Conservation (phyloP, 2,888 invertebrate species). For the Hybos culiciformis region DNA sequence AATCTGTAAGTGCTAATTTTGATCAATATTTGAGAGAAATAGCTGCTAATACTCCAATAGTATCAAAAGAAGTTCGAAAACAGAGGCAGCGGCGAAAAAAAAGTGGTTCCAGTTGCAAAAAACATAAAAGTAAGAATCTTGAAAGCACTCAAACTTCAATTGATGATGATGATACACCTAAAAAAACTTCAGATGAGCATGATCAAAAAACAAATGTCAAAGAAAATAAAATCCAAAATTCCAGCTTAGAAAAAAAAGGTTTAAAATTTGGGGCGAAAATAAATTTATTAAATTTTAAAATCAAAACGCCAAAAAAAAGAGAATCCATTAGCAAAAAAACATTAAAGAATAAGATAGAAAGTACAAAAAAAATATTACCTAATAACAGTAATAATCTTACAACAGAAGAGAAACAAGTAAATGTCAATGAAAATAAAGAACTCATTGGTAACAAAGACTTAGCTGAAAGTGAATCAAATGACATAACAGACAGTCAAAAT, state of each 20-base stretch:
- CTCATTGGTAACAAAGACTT: not conserved
- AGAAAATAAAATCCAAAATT: not conserved
- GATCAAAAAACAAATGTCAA: not conserved
- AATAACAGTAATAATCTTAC: not conserved
- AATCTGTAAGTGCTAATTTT: slow-evolving; percentile 20
- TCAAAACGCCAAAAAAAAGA: slow-evolving; percentile 3
- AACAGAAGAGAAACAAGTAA: not conserved
- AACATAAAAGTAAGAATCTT: too few relatives aligned
- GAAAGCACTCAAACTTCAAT: not conserved
- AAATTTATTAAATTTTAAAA: slow-evolving; percentile 6
- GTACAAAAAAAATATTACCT: not conserved
- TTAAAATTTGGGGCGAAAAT: slow-evolving; percentile 4
- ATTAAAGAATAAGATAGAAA: not conserved
- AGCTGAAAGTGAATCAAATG: not conserved
- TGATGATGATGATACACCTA: not conserved
- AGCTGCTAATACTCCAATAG: slow-evolving; percentile 18
- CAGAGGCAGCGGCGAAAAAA: slow-evolving; percentile 12
- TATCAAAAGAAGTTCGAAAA: slow-evolving; percentile 8
- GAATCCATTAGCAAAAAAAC: not conserved
- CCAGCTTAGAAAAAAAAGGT: slow-evolving; percentile 1
- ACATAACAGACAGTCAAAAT: not conserved
- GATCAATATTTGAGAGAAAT: slow-evolving; percentile 29
- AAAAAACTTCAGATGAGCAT: not conserved
- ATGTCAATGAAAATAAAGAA: not conserved
- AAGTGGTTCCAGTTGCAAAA: slow-evolving; percentile 15